Evolutionary conservation across 2,113 vertebrate species (phyloP).

Genomic region (Cygnus buccinator): DNA sequence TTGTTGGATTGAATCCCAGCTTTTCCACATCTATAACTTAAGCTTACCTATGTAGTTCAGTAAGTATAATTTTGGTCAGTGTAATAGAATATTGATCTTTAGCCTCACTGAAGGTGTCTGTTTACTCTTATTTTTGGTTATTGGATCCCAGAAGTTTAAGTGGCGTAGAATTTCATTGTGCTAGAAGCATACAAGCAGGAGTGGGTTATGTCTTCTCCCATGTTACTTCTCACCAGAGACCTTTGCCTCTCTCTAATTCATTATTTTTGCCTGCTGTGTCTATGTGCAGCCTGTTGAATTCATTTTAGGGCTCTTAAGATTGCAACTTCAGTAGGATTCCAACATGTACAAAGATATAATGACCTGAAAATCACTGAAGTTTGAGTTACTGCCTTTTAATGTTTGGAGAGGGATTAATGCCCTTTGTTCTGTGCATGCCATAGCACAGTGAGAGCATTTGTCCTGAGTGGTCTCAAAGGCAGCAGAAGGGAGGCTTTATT

Average conservation of each 20-base stretch:
- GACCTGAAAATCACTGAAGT: neutral
- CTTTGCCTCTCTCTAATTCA: neutral
- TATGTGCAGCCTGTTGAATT: neutral
- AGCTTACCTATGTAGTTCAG: neutral
- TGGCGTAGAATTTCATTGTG: neutral
- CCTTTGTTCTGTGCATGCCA: neutral
- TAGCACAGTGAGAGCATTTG: neutral
- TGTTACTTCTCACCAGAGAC: neutral
- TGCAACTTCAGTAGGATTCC: too few species aligned
- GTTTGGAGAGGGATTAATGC: neutral
- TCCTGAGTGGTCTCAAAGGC: neutral
- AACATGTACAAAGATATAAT: neutral
- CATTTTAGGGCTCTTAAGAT: neutral
- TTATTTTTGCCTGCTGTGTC: neutral
- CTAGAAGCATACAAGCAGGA: neutral
- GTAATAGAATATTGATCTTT: neutral
- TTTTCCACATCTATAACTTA: neutral
- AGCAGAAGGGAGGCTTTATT: neutral
- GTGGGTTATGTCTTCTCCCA: neutral
- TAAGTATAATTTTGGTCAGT: neutral
- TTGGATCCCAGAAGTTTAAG: neutral
- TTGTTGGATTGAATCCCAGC: neutral
- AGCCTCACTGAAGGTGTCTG: neutral
- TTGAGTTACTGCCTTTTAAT: neutral
- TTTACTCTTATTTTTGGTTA: neutral